These are phyloP conservation scores for Grus americana DNA, from an alignment of 2,113 vertebrate genomes.

Conservation along the genomic window DNA sequence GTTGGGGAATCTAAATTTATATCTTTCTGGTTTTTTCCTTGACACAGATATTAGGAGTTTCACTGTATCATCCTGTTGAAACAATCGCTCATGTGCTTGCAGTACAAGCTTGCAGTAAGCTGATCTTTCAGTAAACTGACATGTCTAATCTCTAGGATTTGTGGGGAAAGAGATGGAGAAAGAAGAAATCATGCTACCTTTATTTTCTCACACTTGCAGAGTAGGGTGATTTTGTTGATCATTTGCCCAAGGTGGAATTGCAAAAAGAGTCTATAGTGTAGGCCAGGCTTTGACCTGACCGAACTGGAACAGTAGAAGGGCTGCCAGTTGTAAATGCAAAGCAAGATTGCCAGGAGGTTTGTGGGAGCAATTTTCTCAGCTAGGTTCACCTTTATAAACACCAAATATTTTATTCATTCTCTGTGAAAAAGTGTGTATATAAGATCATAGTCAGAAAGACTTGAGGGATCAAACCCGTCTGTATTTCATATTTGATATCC, in stretches of 20 bases:
- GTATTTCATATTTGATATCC: constrained; percentile 29
- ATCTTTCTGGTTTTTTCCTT: background rate
- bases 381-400: background rate
- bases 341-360: background rate
- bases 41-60: background rate
- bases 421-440: background rate
- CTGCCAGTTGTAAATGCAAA: background rate
- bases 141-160: background rate
- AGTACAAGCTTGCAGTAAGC: background rate
- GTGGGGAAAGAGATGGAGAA: background rate
- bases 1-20: background rate
- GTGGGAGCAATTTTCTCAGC: background rate
- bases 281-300: background rate
- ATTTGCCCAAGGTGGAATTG: background rate
- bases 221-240: background rate
- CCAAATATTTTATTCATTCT: background rate
- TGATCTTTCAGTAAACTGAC: background rate
- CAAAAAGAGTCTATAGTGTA: background rate
- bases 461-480: background rate
- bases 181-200: background rate
- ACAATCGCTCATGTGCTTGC: background rate
- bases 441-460: background rate
- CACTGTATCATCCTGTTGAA: background rate
- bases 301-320: background rate
- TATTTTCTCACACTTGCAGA: background rate